Evolutionary conservation across 2,797 vertebrate species (phyloP).

Genomic region (Delichon dasypus): DNA sequence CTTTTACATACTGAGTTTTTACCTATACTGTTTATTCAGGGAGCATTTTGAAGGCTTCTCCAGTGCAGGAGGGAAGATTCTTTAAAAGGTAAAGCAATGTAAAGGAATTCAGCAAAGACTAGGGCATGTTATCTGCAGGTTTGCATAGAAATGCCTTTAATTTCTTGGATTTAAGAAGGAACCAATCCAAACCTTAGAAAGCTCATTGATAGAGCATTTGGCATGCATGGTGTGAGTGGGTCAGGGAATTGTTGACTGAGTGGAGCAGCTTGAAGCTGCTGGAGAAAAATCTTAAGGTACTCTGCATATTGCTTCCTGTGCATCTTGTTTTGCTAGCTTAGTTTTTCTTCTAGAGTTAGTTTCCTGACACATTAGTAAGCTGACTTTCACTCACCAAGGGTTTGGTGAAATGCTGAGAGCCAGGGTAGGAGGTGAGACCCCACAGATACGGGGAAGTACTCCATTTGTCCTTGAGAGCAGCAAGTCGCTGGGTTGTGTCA

Average conservation of each 20-base stretch:
- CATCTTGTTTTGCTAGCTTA: neutral
- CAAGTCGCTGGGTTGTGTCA: neutral
- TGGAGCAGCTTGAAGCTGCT: neutral
- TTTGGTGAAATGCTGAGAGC: neutral
- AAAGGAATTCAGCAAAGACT: neutral
- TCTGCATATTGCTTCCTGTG: neutral
- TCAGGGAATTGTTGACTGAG: neutral
- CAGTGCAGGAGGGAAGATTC: accelerated
- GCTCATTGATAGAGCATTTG: neutral
- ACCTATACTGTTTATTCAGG: neutral
- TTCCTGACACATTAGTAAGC: neutral
- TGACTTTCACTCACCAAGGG: neutral
- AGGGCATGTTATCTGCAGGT: neutral
- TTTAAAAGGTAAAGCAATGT: neutral
- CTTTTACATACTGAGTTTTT: neutral
- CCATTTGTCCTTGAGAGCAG: neutral
- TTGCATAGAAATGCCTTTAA: neutral
- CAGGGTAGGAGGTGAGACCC: neutral
- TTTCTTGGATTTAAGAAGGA: neutral
- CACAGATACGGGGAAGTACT: neutral
- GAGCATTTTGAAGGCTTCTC: neutral
- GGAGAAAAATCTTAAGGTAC: neutral
- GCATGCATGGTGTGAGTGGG: accelerated
- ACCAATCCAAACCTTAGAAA: neutral
- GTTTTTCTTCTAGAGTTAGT: neutral